Evolutionary conservation across 2,888 invertebrate species (phyloP), one percentile per base, ranked within the genome.

Genomic region (Neelides folsomi): DNA sequence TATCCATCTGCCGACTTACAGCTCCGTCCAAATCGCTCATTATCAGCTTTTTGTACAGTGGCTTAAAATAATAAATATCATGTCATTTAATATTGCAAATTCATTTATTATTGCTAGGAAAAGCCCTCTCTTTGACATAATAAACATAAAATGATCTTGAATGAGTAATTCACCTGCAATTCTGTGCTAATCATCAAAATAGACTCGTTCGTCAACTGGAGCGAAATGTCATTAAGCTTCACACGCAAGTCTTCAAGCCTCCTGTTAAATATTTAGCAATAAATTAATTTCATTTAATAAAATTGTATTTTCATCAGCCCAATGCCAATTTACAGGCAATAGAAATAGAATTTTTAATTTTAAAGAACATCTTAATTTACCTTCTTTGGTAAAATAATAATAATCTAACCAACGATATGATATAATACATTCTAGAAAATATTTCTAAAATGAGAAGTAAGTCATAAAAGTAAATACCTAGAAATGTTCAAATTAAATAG

Each of bases 1-100:
- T 55, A 47, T 64, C 64, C 27, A 64, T 41, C 44, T 60, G 59
- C 45, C 60, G 58, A 18, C 54, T 47, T 8, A 56, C 48, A n/a
- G 53, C 55, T 42, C 47, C 51, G 35, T 64, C 64, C 58, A 64
- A 49, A 47, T 64, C 62, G 49, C 51, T 54, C 49, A 64, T 58
- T 1, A 64, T 51, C 12, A 64, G 44, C 45, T 59, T 57, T 53
- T 55, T 60, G 52, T 64, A 64, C 18, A 62, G 37, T 8, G 60
- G 59, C 63, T 64, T 36, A 15, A 49, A 37, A 44, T 49, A 49
- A 7, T 35, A 18, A 50, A 50, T n/a, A n/a, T 27, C 7, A 27
- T 27, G 27, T 5, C 3, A 27, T 5, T 27, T 7, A 27, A 27
- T 27, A 3, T 27, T 27, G 27, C n/a, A n/a, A n/a, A n/a, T n/a